Evolutionary conservation across 2,888 invertebrate genomes (phyloP).

Genomic region (Eupithecia tripunctaria): DNA sequence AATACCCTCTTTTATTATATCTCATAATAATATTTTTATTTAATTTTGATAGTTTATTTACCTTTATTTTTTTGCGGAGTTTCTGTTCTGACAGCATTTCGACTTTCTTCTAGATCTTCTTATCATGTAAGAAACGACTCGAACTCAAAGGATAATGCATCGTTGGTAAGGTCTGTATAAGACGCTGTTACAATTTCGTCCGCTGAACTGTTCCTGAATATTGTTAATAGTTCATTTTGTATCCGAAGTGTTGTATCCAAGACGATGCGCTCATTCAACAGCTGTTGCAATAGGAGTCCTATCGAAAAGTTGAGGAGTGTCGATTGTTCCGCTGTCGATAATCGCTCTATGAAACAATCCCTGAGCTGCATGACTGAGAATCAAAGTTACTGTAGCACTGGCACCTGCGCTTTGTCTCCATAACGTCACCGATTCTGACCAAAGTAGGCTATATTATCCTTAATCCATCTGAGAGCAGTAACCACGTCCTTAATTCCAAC

Average conservation of each 20-base stretch:
- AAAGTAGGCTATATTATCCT: conserved; percentile 53
- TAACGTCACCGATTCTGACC: conserved; percentile 51
- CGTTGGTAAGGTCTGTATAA: conserved; percentile 39
- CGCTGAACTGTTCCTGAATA: conserved; percentile 49
- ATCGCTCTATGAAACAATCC: conserved; percentile 61
- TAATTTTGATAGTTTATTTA: conserved; percentile 31
- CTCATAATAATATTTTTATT: conserved; percentile 52
- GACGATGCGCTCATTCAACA: conserved; percentile 41
- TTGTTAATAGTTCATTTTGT: conserved; percentile 50
- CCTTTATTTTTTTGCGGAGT: conserved; percentile 42
- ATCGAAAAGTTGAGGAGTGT: conserved; percentile 50
- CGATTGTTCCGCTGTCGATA: conserved; percentile 55
- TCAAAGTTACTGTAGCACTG: conserved; percentile 37
- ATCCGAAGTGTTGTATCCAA: conserved; percentile 50
- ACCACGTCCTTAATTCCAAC: conserved; percentile 57
- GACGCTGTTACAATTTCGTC: conserved; percentile 50
- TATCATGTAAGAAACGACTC: conserved; percentile 51
- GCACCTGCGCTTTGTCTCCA: conserved; percentile 28
- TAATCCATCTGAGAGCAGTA: conserved; percentile 55
- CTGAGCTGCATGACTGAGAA: conserved; percentile 50
- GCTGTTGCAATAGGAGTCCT: conserved; percentile 47
- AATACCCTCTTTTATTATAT: conserved; percentile 57
- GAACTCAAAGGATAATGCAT: conserved; percentile 42
- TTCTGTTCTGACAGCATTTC: conserved; percentile 45
- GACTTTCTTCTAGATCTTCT: conserved; percentile 40